A percentile compares a stretch with the other conserved stretches of the same genome.
Evolutionary conservation across 2,888 invertebrate genomes (phyloP).

Genomic region (Aphodius granarius): DNA sequence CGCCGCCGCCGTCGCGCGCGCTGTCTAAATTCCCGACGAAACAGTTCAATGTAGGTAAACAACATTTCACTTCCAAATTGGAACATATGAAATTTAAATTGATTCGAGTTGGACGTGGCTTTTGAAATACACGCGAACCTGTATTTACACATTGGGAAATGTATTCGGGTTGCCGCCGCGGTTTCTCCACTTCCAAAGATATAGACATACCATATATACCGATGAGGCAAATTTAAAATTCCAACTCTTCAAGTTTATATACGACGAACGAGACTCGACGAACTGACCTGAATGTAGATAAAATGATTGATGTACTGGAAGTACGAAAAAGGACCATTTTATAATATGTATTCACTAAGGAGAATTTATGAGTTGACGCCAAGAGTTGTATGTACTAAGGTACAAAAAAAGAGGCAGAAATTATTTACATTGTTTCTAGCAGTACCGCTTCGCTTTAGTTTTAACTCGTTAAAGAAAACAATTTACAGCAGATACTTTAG

Average conservation of each 20-base stretch:
- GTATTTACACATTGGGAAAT: constrained; percentile 13
- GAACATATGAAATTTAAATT: constrained; percentile 13
- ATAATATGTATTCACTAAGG: neutral
- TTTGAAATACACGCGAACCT: neutral
- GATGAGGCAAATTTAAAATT: neutral
- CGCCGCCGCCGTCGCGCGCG: neutral
- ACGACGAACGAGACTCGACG: neutral
- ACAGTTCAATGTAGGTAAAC: constrained; percentile 5
- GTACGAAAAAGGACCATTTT: neutral
- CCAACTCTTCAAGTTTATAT: neutral
- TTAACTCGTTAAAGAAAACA: too few species aligned
- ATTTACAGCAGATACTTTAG: too few species aligned
- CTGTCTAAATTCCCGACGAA: neutral
- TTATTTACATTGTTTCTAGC: too few species aligned
- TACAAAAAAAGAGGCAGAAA: too few species aligned
- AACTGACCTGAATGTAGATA: neutral
- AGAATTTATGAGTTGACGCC: neutral
- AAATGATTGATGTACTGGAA: neutral
- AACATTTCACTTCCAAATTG: constrained; percentile 15
- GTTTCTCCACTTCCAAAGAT: neutral
- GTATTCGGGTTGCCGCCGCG: neutral
- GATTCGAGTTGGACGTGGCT: constrained; percentile 5
- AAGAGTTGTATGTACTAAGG: too few species aligned
- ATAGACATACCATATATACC: neutral
- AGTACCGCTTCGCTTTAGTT: too few species aligned